Evolutionary conservation across 2,797 vertebrate species (phyloP), one percentile per base, ranked within the genome.

Genomic region (Coendou prehensilis): DNA sequence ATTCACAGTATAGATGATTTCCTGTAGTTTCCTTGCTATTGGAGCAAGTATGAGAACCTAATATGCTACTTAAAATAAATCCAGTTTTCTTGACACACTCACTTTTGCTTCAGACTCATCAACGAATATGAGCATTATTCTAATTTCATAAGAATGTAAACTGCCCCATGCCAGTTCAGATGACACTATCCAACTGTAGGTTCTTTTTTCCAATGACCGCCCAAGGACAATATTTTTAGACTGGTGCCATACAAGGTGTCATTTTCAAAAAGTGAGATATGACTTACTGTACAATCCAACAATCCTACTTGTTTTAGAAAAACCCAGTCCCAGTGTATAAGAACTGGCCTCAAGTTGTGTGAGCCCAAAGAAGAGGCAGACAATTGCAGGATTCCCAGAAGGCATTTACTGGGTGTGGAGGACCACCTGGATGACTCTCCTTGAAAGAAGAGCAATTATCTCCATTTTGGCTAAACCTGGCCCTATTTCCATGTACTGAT

Each of bases 191-290:
- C 45, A 79, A 81, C 23, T 30, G 57, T 7, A 20, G 22, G 23
- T 50, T 79, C 30, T 91, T 56, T 87, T 83, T 20, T 75, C 52
- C 28, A 50, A 63, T 5, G 47, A 41, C 20, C 33, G n/a, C 56
- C 50, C 8, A 87, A 78, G 54, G 28, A 88, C 71, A 50, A 5
- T 57, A 37, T 76, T 61, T 90, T 63, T 81, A 76, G 86, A 73
- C 45, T 56, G 47, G 37, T 59, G 63, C 84, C 45, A 14, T 45
- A 9, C 20, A 11, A 45, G 69, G 80, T 28, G 50, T 85, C 17
- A 79, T 67, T 78, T 95, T 86, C 56, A 73, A 89, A 79, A 79
- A 86, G 22, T 26, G 14, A 86, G 41, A 37, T 82, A 79, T 9
- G 57, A 45, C 7, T 89, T 82, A 50, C 9, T n/a, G 11, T 33